These are phyloP conservation scores for Anorthoa munda DNA, from an alignment of 2,888 invertebrate species.

Conservation along the genomic window DNA sequence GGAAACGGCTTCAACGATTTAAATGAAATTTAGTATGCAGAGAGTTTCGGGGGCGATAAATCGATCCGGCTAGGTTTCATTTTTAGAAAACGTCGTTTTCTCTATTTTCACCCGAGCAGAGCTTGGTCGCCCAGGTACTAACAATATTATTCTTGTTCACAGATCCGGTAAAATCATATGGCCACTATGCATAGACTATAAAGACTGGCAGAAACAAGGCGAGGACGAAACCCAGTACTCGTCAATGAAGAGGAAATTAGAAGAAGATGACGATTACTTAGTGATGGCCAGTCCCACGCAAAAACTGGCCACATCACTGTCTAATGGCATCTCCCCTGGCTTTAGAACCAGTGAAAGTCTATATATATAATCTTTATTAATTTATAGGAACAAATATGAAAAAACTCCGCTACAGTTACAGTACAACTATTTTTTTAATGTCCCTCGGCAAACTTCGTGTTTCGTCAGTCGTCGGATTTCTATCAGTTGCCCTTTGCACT, in stretches of 20 bases:
- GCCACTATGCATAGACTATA: constrained; percentile 90
- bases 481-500: too few species aligned
- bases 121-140: too few species aligned
- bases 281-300: constrained; percentile 80
- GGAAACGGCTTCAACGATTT: too few species aligned
- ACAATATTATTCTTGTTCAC: constrained; percentile 55
- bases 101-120: too few species aligned
- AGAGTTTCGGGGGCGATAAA: too few species aligned
- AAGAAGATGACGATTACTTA: constrained; percentile 88
- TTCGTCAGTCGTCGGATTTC: too few species aligned
- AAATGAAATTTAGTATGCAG: too few species aligned
- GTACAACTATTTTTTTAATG: not conserved
- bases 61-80: too few species aligned
- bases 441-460: too few species aligned
- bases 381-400: constrained; percentile 13
- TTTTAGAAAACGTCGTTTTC: too few species aligned
- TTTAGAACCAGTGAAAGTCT: constrained; percentile 84
- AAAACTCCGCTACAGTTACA: not conserved
- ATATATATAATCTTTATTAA: constrained; percentile 57
- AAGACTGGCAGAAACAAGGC: constrained; percentile 83
- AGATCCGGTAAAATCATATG: constrained; percentile 89
- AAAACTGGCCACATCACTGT: constrained; percentile 79
- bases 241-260: constrained; percentile 82
- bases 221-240: constrained; percentile 84
- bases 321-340: constrained; percentile 84